Percentiles rank a stretch among this genome's conserved stretches.
Conservation (phyloP, 1,140 invertebrate species). For the Probaryconus sp. region DNA sequence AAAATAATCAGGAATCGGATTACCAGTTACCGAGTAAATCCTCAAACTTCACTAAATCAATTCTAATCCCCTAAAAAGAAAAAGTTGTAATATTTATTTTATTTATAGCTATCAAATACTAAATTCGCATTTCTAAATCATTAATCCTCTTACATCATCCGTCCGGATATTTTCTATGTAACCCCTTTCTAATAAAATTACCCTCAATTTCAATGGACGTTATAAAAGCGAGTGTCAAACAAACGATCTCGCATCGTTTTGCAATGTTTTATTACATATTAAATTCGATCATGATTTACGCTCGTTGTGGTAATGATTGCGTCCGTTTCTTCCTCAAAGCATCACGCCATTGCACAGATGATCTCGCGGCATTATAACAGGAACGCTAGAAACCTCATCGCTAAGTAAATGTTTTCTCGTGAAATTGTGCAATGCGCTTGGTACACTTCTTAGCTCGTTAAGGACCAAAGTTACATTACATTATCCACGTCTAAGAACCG, state of each 20-base stretch:
- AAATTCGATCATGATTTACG: constrained; percentile 58
- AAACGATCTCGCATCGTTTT: constrained; percentile 13
- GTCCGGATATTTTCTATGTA: too few species aligned
- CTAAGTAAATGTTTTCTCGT: constrained; percentile 59
- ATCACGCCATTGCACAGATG: constrained; percentile 44
- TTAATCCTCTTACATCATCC: too few species aligned
- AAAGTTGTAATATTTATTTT: too few species aligned
- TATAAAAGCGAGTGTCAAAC: too few species aligned
- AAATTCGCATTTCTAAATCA: too few species aligned
- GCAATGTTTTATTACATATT: constrained; percentile 26
- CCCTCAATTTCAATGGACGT: too few species aligned
- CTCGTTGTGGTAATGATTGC: constrained; percentile 5
- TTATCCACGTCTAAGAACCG: constrained; percentile 38
- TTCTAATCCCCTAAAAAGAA: too few species aligned
- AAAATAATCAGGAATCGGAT: too few species aligned
- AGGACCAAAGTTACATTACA: constrained; percentile 54
- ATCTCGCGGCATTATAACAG: constrained; percentile 49
- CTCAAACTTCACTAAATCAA: too few species aligned
- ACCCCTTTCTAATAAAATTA: too few species aligned
- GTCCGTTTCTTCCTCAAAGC: constrained; percentile 18
- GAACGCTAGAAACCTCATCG: constrained; percentile 51
- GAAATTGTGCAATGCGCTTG: constrained; percentile 57
- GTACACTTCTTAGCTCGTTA: constrained; percentile 61
- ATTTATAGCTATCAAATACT: too few species aligned
- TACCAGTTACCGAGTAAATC: too few species aligned